Percentiles rank a stretch among this genome's conserved stretches.
phyloP scores from a whole-genome alignment of 2,888 invertebrate genomes.

The Diadegma fenestrale region DNA sequence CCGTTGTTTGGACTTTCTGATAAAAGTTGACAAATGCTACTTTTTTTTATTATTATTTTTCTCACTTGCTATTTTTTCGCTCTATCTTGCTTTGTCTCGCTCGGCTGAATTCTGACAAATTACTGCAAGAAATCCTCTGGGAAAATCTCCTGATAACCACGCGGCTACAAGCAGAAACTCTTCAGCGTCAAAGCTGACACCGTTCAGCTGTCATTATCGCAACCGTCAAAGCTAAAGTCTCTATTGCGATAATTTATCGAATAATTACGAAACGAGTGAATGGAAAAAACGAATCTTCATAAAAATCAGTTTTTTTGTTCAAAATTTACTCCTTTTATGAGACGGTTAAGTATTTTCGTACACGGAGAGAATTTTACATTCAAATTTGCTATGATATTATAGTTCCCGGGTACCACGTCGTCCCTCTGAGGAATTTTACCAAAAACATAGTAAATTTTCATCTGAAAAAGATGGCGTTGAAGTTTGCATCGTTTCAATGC shows the following conservation, averaged over 20 bases:
- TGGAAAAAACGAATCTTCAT: too few species aligned
- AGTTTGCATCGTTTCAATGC: too few species aligned
- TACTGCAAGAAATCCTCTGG: slow-evolving; percentile 64
- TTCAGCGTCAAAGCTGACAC: not conserved
- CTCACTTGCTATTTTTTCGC: slow-evolving; percentile 25
- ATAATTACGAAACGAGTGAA: not conserved
- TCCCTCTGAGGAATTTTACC: too few species aligned
- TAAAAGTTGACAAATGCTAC: slow-evolving; percentile 68
- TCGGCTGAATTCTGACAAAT: slow-evolving; percentile 72
- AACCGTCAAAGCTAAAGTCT: not conserved
- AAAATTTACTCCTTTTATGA: not conserved
- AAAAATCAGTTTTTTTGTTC: not conserved
- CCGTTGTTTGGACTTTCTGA: slow-evolving; percentile 62
- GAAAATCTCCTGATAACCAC: slow-evolving; percentile 69
- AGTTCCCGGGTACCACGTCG: too few species aligned
- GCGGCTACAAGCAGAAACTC: slow-evolving; percentile 28
- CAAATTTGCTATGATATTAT: too few species aligned
- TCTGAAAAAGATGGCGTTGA: too few species aligned
- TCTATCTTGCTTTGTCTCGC: slow-evolving; percentile 38
- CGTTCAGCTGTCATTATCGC: not conserved
- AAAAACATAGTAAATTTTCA: too few species aligned
- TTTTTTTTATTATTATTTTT: slow-evolving; percentile 59
- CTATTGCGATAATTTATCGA: not conserved
- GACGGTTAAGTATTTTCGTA: not conserved
- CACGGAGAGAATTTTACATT: too few species aligned